Percentiles rank a stretch among this genome's conserved stretches.
phyloP scores from a whole-genome alignment of 2,888 invertebrate genomes.

The Aquatica leii region DNA sequence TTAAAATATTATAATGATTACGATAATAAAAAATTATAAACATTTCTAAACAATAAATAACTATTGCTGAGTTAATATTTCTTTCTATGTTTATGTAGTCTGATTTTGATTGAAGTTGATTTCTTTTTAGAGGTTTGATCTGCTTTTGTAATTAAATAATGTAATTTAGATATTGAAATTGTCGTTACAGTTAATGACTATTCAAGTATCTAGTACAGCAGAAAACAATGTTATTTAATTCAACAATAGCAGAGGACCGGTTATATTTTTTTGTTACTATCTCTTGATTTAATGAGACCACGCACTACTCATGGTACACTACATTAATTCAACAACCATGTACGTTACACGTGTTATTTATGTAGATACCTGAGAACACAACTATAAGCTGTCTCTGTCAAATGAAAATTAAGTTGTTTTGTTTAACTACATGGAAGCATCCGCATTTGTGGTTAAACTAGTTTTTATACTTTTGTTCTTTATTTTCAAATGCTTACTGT shows the following conservation, averaged over 20 bases:
- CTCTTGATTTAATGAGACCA: slow-evolving; percentile 48
- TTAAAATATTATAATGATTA: too few species aligned
- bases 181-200: too few species aligned
- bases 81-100: too few species aligned
- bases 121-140: too few species aligned
- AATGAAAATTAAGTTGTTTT: slow-evolving; percentile 43
- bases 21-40: too few species aligned
- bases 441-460: slow-evolving; percentile 5
- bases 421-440: background rate
- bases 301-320: slow-evolving; percentile 50
- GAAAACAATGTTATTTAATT: slow-evolving; percentile 2
- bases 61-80: too few species aligned
- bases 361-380: slow-evolving; percentile 43
- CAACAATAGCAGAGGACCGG: background rate
- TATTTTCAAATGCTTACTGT: too few species aligned
- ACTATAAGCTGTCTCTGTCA: slow-evolving; percentile 39
- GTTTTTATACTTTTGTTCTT: background rate
- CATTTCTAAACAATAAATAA: too few species aligned
- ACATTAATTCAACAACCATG: slow-evolving; percentile 47
- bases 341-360: slow-evolving; percentile 45
- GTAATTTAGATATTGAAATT: too few species aligned
- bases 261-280: slow-evolving; percentile 5
- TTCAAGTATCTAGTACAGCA: too few species aligned
- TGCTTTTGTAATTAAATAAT: too few species aligned
- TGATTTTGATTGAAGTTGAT: too few species aligned